Base-by-base conservation (phyloP, 1,140 invertebrate genomes). In the Pectinophora gossypiella region DNA sequence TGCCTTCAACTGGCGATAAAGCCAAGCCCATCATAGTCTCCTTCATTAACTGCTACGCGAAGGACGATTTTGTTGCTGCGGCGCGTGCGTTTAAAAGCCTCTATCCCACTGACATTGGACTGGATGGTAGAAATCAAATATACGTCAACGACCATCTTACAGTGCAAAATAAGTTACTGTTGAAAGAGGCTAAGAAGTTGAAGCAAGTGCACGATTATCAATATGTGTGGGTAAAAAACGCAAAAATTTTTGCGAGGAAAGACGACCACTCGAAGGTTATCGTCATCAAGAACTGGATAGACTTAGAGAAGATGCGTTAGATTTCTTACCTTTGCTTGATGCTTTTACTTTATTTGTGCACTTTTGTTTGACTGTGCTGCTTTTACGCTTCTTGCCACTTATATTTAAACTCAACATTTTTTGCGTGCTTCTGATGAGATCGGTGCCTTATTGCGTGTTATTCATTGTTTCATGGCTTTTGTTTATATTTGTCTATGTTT, bases 171-270 rank as follows among this genome's bases (percentile, higher is more conserved):
- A 58, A 58, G 19, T 2, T n/a, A 6, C 19, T 58, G 7, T 23
- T 58, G 2, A 42, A 45, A 1, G 51, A 58, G 38, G 23, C 40
- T 9, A 58, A 58, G 19, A 53, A 43, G n/a, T 12, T 19, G 38
- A 50, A 27, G 40, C 13, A 40, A 2, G 7, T 19, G 12, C 12
- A 20, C 19, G 16, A 48, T 43, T 58, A 52, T 52, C 50, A 49
- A 40, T 58, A 58, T 20, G 42, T 52, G 9, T 53, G 56, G 50
- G 56, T 58, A 10, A 57, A 57, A 36, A 48, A 57, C 16, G 13
- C 43, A 3, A 56, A 51, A 32, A 56, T 56, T 18, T 18, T 52
- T 15, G 48, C 15, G 16, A 47, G 54, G 40, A 56, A 51, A 15
- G 13, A 15, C 38, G 38, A 40, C 7, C 13, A 15, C 3, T 40